phyloP scores from a whole-genome alignment of 2,888 invertebrate species.

The Micropterix aruncella region DNA sequence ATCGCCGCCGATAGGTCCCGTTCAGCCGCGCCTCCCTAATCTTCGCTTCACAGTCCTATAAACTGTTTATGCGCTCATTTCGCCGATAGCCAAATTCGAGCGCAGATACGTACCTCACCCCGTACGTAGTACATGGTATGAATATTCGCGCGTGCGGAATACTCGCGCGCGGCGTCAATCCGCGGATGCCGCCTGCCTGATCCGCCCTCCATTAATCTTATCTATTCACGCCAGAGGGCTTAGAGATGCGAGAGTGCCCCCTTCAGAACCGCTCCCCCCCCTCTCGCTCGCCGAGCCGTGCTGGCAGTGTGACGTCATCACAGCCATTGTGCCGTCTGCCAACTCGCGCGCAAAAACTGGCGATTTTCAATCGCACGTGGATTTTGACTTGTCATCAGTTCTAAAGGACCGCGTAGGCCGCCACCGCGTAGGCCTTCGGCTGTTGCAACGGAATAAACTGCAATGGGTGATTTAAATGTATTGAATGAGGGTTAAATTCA shows the following conservation, averaged over 20 bases:
- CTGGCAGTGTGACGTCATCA: too few relatives aligned
- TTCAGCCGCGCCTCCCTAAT: too few relatives aligned
- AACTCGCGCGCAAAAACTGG: not conserved
- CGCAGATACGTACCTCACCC: not conserved
- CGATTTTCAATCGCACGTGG: not conserved
- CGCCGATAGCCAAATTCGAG: not conserved
- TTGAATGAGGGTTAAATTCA: too few relatives aligned
- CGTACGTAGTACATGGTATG: too few relatives aligned
- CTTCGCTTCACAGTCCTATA: not conserved
- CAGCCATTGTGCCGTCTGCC: too few relatives aligned
- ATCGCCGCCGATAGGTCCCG: too few relatives aligned
- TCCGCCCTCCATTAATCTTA: conserved; percentile 26
- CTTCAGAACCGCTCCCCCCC: not conserved
- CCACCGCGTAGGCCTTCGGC: too few relatives aligned
- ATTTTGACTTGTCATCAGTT: not conserved
- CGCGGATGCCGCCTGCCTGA: conserved; percentile 16
- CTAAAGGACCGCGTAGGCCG: too few relatives aligned
- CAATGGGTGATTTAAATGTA: too few relatives aligned
- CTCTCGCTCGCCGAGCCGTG: not conserved
- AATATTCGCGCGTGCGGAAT: not conserved
- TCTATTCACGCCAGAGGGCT: conserved; percentile 25
- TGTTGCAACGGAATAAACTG: too few relatives aligned
- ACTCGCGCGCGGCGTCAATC: conserved; percentile 16
- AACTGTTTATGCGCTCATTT: not conserved
- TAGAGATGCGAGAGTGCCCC: conserved; percentile 9